These are phyloP conservation scores for Ochropleura leucogaster DNA, from an alignment of 2,888 invertebrate species.

Conservation along the genomic window DNA sequence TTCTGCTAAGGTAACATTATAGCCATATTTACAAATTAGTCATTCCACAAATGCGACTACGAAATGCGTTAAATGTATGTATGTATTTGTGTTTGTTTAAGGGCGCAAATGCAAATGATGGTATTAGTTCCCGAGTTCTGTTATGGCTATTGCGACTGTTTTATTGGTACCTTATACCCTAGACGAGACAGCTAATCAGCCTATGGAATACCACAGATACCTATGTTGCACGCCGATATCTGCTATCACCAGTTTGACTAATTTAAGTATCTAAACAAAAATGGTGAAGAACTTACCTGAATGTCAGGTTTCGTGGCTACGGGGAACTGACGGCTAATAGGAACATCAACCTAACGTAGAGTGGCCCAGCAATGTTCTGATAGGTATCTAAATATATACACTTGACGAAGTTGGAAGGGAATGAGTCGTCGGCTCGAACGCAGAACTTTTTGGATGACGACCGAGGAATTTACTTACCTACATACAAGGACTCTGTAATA, in stretches of 20 bases:
- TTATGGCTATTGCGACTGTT: too few species aligned
- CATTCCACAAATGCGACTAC: conserved; percentile 3
- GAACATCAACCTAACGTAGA: neutral
- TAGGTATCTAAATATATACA: neutral
- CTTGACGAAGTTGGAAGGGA: neutral
- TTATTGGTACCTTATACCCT: neutral
- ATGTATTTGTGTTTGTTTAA: neutral
- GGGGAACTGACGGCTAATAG: too few species aligned
- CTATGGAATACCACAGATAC: neutral
- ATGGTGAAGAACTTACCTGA: neutral
- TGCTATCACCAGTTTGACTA: neutral
- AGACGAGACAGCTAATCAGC: neutral
- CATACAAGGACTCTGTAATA: neutral
- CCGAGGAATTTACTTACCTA: neutral
- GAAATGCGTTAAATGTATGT: conserved; percentile 12
- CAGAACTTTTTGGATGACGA: conserved; percentile 5
- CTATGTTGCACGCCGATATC: neutral
- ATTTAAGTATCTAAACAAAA: neutral
- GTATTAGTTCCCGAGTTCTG: neutral
- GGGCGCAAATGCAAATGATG: conserved; percentile 6
- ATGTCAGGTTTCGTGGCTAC: neutral
- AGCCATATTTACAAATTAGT: conserved; percentile 11
- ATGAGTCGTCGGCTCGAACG: neutral
- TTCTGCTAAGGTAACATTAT: conserved; percentile 19
- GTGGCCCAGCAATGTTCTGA: neutral